A percentile compares a stretch with the other conserved stretches of the same genome.
These are phyloP conservation scores for Caenorhabditis sp. DNA, from an alignment of 2,888 invertebrate genomes.

Conservation along the genomic window DNA sequence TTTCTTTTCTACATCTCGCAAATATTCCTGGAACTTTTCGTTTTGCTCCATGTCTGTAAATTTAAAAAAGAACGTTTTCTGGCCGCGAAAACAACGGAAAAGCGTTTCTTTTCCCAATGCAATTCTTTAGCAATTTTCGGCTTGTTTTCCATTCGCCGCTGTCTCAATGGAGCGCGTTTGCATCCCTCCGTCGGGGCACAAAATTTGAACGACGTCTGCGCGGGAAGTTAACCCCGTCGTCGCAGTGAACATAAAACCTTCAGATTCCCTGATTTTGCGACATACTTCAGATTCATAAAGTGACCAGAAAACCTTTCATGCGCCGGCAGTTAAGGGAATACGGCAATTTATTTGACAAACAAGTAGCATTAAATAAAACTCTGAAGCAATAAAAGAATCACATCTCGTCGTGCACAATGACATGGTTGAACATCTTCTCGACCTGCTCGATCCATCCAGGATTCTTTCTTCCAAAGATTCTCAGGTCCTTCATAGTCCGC, in stretches of 20 bases:
- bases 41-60: constrained; percentile 19
- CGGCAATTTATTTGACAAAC: neutral
- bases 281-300: too few relatives aligned
- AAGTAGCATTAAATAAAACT: constrained; percentile 3
- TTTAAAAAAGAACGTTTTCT: neutral
- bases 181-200: neutral
- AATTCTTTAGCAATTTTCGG: too few relatives aligned
- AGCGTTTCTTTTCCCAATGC: neutral
- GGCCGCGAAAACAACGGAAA: neutral
- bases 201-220: neutral
- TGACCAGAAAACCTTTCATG: too few relatives aligned
- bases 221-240: neutral
- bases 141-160: neutral
- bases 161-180: constrained; percentile 12
- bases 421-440: constrained; percentile 37
- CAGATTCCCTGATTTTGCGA: too few relatives aligned
- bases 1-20: neutral
- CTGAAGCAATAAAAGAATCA: constrained; percentile 2
- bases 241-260: neutral
- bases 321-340: too few relatives aligned
- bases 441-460: constrained; percentile 49
- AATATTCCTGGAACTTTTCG: constrained; percentile 4
- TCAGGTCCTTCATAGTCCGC: constrained; percentile 46
- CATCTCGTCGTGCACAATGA: constrained; percentile 50
- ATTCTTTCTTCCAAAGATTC: constrained; percentile 44